Evolutionary conservation across 2,797 vertebrate genomes (phyloP), one percentile per base, ranked within the genome.

Genomic region (Rhabdomys pumilio): DNA sequence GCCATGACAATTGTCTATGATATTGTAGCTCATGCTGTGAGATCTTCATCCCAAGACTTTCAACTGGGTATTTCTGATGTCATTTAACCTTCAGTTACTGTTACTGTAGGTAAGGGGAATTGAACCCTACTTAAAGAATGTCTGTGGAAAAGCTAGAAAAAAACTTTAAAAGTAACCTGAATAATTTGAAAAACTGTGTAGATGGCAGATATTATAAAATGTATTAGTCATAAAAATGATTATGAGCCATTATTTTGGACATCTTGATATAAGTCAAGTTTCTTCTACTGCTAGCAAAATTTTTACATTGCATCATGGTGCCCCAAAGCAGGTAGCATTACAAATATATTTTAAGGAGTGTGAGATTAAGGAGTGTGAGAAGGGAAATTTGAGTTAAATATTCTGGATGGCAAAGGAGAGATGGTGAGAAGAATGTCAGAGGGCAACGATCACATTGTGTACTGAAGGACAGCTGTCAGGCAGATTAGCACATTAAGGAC

Each of bases 331-430:
- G 57, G 53, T 81, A n/a, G 3, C 10, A 26, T 84, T 81, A 44
- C 69, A 91, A 67, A 83, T 87, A 55, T 1, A 50, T 87, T 89
- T 91, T 86, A 22, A 92, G 55, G 85, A 75, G 12, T 50, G 11
- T 13, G 31, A 73, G 26, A 1, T 89, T 50, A 73, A 38, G 38
- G 38, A 38, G 38, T 38, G 38, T 38, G 38, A 38, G 19, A 80
- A 63, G 26, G 65, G 50, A 79, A 90, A 76, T 94, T 87, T 65
- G 83, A 88, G 94, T 94, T 86, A 14, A 17, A 29, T 91, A 91
- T 94, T 95, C 24, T n/a, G 22, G 11, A 10, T 15, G n/a, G 4
- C 77, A 83, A 57, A 76, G 34, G 9, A n/a, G 34, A 13, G 14
- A 2, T 89, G 47, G 65, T 34, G 1, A 86, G 17, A 77, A 82